Base-by-base conservation (phyloP, 2,888 invertebrate genomes). In the Agonopterix heracliana region DNA sequence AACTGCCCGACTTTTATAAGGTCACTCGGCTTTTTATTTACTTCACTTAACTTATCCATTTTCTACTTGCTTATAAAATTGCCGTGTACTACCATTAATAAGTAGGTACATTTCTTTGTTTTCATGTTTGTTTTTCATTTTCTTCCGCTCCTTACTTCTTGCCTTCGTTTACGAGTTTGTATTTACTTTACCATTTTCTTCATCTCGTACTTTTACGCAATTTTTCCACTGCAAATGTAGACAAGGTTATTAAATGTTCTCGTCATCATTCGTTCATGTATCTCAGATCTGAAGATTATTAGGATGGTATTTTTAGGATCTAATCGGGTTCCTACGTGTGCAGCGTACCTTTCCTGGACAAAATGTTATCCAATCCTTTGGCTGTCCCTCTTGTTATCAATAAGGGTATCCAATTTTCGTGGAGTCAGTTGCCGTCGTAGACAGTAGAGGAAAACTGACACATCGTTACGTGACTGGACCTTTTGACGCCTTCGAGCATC, bases 381-480 rank as follows among this genome's bases (percentile, higher is more conserved):
- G 59, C 58, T 54, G 61, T 56, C 60, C 56, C 61, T 60, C 63
- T 58, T 61, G 69, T 74, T 74, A 73, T 74, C 74, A 77, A 76
- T 76, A 74, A 77, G 68, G 64, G 68, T 69, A 75, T 77, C 77
- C 77, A 80, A 81, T 79, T 79, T 78, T 74, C 68, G 55, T 57
- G 51, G 61, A 67, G 66, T 65, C 66, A 63, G 63, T 63, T 64
- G 57, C 56, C 59, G 57, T 54, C 60, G 63, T 56, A 59, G 64
- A 60, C 63, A 60, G 49, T 59, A 62, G 51, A 56, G 56, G 68
- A 71, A 71, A 71, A 76, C 80, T 80, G 82, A 82, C 82, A 78
- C 82, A 73, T 72, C 77, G 68, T 73, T 83, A 84, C 80, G 81
- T 82, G 82, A 76, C 76, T 68, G 61, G 61, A 76, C 77, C 71